These are phyloP conservation scores for Boloria euphrosyne DNA, from an alignment of 2,888 invertebrate genomes.

Conservation along the genomic window DNA sequence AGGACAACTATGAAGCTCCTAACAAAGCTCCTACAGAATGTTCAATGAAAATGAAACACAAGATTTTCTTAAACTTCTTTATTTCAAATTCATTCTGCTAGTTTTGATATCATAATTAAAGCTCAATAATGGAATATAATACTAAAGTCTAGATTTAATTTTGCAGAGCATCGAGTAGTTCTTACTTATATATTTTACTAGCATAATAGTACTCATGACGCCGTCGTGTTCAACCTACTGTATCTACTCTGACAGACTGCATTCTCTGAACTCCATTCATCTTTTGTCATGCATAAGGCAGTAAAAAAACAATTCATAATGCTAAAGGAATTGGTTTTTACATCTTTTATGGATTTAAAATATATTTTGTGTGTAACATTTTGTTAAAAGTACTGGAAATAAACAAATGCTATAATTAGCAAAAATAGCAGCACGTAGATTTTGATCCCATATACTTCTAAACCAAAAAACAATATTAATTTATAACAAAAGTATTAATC, in stretches of 20 bases:
- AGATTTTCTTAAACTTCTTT: neutral
- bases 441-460: too few relatives aligned
- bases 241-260: constrained; percentile 10
- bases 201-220: constrained; percentile 18
- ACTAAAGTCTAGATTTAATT: neutral
- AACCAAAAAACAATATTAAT: too few relatives aligned
- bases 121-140: neutral
- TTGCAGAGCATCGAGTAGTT: constrained; percentile 1
- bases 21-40: constrained; percentile 9
- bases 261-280: constrained; percentile 18
- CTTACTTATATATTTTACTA: constrained; percentile 11
- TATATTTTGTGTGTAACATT: neutral
- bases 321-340: neutral
- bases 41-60: constrained; percentile 12
- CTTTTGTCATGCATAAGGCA: constrained; percentile 6
- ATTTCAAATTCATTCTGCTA: neutral
- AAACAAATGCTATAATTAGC: too few relatives aligned
- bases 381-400: neutral
- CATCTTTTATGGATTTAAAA: neutral
- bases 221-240: constrained; percentile 19
- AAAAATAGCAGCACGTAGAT: too few relatives aligned
- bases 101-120: too few relatives aligned
- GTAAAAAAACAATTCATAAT: constrained; percentile 9
- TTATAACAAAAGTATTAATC: too few relatives aligned
- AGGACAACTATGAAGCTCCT: constrained; percentile 20